Conservation (phyloP, 2,888 invertebrate genomes). For the Erebia aethiops region DNA sequence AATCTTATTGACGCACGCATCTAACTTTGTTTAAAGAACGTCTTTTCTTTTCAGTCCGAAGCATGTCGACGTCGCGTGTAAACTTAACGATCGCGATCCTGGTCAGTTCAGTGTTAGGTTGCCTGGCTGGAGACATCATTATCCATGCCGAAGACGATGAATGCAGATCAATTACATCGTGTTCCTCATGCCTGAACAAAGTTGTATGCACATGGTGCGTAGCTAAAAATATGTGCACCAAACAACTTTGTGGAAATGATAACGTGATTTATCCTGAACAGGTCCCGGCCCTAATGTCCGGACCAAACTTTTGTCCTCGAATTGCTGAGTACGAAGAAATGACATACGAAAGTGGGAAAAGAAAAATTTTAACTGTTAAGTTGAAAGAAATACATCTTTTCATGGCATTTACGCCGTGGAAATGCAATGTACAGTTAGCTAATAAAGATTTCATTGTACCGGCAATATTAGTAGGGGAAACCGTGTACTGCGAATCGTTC, state of each 20-base stretch:
- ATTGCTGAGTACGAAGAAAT: slow-evolving; percentile 53
- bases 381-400: slow-evolving; percentile 69
- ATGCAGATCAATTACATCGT: slow-evolving; percentile 51
- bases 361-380: slow-evolving; percentile 56
- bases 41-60: slow-evolving; percentile 15
- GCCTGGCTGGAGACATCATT: slow-evolving; percentile 39
- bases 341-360: slow-evolving; percentile 58
- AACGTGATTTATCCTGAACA: slow-evolving; percentile 65
- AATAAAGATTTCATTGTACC: slow-evolving; percentile 50
- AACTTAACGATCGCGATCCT: slow-evolving; percentile 22
- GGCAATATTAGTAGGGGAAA: slow-evolving; percentile 57
- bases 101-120: slow-evolving; percentile 26
- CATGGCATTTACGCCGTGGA: slow-evolving; percentile 73
- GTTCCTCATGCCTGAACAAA: slow-evolving; percentile 58
- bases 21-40: background rate
- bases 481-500: slow-evolving; percentile 60
- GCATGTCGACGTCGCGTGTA: slow-evolving; percentile 16
- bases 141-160: slow-evolving; percentile 39
- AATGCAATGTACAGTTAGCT: slow-evolving; percentile 56
- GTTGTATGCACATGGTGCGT: slow-evolving; percentile 67
- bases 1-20: too few species aligned
- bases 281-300: slow-evolving; percentile 60
- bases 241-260: slow-evolving; percentile 66
- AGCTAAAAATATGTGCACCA: slow-evolving; percentile 67
- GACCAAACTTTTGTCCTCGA: slow-evolving; percentile 64